These are phyloP conservation scores for Melanchra persicariae DNA, from an alignment of 2,888 invertebrate species.

Conservation along the genomic window DNA sequence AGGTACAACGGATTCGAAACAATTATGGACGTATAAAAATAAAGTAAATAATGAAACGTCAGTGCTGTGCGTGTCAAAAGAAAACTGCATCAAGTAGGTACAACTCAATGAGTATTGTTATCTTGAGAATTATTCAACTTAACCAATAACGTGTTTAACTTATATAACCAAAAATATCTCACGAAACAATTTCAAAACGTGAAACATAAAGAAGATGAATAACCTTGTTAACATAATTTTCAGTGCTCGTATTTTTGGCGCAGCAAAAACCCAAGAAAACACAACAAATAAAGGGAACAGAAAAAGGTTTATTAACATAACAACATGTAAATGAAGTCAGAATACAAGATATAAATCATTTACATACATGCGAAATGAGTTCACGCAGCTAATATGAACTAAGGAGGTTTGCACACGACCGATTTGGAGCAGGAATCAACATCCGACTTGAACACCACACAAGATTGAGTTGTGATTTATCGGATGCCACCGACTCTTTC, in stretches of 20 bases:
- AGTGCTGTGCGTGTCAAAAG: too few relatives aligned
- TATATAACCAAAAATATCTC: slow-evolving; percentile 19
- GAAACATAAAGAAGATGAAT: slow-evolving; percentile 41
- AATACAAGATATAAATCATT: slow-evolving; percentile 66
- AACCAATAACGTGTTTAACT: neutral
- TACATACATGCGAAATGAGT: slow-evolving; percentile 63
- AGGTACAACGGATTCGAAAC: too few relatives aligned
- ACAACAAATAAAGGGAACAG: slow-evolving; percentile 33
- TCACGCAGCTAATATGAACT: slow-evolving; percentile 59
- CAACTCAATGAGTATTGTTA: too few relatives aligned
- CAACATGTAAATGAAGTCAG: slow-evolving; percentile 65
- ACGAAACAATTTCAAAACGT: slow-evolving; percentile 15
- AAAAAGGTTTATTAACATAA: slow-evolving; percentile 60
- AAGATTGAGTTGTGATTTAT: too few relatives aligned
- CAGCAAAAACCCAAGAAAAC: slow-evolving; percentile 39
- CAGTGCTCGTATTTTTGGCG: slow-evolving; percentile 50
- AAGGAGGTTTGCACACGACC: slow-evolving; percentile 23
- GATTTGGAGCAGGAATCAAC: neutral
- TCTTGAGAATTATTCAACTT: neutral
- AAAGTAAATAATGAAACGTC: too few relatives aligned
- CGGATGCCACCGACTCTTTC: too few relatives aligned
- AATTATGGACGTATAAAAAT: too few relatives aligned
- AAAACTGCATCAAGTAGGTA: neutral
- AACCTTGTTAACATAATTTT: slow-evolving; percentile 59
- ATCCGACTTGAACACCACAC: too few relatives aligned